Percentiles rank a stretch among this genome's conserved stretches.
Evolutionary conservation across 2,797 vertebrate species (phyloP).

Genomic region (Enteromius treurensis): DNA sequence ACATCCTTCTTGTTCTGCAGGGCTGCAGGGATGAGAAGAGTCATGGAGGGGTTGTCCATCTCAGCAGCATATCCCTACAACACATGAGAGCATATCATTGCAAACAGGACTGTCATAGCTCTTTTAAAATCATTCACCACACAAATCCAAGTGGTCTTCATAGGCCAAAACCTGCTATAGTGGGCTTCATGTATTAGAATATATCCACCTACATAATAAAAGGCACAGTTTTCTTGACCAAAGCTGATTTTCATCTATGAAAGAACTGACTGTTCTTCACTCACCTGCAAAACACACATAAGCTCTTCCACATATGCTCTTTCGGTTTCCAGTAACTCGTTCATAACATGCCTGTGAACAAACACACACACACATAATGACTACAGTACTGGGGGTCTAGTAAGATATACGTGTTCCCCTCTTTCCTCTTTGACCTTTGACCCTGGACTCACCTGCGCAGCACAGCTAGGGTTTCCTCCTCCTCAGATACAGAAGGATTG

Average conservation of each 20-base stretch:
- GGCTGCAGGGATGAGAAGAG: constrained; percentile 84
- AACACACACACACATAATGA: constrained; percentile 17
- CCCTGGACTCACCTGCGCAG: constrained; percentile 84
- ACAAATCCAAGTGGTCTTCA: not conserved
- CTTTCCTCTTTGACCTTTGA: not conserved
- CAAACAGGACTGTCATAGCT: not conserved
- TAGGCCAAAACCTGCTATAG: not conserved
- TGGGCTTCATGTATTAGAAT: not conserved
- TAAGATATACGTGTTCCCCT: not conserved
- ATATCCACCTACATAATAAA: not conserved
- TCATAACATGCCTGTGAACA: constrained; percentile 91
- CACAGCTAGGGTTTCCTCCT: constrained; percentile 94
- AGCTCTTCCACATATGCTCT: constrained; percentile 95
- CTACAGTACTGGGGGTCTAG: not conserved
- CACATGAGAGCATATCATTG: not conserved
- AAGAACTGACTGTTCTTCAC: no score
- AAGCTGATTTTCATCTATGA: not conserved
- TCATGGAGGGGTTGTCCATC: constrained; percentile 94
- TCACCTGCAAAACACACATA: constrained; percentile 93
- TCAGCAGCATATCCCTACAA: constrained; percentile 93
- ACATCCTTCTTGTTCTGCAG: constrained; percentile 94
- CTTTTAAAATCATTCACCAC: not conserved
- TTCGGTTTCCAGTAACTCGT: constrained; percentile 96
- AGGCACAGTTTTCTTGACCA: not conserved
- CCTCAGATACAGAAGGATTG: constrained; percentile 83